Base-by-base conservation (phyloP, 2,888 invertebrate species). In the Noctua janthe region DNA sequence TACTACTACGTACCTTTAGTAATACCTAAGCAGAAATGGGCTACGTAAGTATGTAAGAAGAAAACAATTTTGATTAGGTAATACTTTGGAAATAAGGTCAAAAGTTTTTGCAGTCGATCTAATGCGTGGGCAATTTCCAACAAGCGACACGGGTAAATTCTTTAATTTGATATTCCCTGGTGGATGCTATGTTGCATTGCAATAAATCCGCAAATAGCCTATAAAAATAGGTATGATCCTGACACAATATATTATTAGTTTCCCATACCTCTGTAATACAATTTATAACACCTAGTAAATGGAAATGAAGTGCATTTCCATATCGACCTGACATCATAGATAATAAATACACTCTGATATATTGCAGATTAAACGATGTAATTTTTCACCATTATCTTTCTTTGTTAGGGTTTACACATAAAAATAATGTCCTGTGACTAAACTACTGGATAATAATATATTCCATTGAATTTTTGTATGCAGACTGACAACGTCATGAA, bases 251-350 rank as follows among this genome's bases (percentile, higher is more conserved):
- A 71, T 69, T 39, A 79, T 67, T 11, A 10, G n/a, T 74, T 73
- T 59, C 43, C 51, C 23, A 29, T 29, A 59, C 4, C n/a, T 59
- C 11, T n/a, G 0, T 71, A 23, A 13, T 29, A 10, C 47, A 11
- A 29, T 47, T 20, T 10, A 17, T 5, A 66, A 71, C n/a, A 78
- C 15, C 39, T 39, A 47, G 35, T 23, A 59, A 74, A 83, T 74
- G 74, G 7, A 71, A 74, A 70, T 80, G 7, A 73, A 20, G 10
- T 11, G 29, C 23, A 78, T 73, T 82, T 82, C 77, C 77, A 74
- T 74, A 81, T 43, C 73, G 64, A 82, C 49, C 8, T 82, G 71
- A 71, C 59, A 78, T 29, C 29, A 29, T 29, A 29, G 29, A 29
- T 29, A 29, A 29, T 29, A 29, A 29, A 29, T 29, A 29, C 29